Base-by-base conservation (phyloP, 2,797 vertebrate genomes). In the Sebastes minor region DNA sequence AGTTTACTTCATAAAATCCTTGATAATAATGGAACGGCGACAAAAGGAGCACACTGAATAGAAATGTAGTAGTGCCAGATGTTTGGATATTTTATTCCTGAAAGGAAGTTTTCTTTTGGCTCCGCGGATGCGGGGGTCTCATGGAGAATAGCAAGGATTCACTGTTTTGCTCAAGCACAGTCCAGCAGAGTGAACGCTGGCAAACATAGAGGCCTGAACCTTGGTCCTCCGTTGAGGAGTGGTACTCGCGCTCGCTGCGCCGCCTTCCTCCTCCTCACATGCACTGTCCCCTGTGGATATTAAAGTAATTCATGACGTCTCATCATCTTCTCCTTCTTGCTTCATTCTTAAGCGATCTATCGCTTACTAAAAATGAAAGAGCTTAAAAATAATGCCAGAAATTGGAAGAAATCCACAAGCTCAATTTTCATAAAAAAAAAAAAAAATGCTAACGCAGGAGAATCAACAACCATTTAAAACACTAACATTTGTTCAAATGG, bases 141-240 rank as follows among this genome's bases (percentile, higher is more conserved):
- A 32, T 4, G 8, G 14, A 74, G 11, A 76, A 46, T 3, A 49
- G 38, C 53, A 59, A 28, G 16, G 32, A 35, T 35, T 74, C 65
- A 55, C 35, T 49, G 59, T 67, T 55, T 67, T 62, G 53, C 67
- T 81, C 20, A 13, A 80, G 60, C 33, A 64, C 42, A 69, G 77
- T 71, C 70, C 23, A 75, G 22, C 77, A 5, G 25, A 30, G 16
- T 53, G 23, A 75, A 78, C 38, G 14, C 22, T 33, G 42, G 42
- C 42, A 55, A 28, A 67, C 18, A 55, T 5, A 1, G 12, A 13
- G 32, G 8, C 76, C 10, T 74, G 61, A 65, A 59, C 71, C 18
- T 46, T 33, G 18, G 32, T 46, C 42, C 27, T 67, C 8, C 25
- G 23, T 14, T 53, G 28, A 68, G 77, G 73, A 70, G 60, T 1